Evolutionary conservation across 2,888 invertebrate species (phyloP), one percentile per base, ranked within the genome.

Genomic region (Plebejus argus): DNA sequence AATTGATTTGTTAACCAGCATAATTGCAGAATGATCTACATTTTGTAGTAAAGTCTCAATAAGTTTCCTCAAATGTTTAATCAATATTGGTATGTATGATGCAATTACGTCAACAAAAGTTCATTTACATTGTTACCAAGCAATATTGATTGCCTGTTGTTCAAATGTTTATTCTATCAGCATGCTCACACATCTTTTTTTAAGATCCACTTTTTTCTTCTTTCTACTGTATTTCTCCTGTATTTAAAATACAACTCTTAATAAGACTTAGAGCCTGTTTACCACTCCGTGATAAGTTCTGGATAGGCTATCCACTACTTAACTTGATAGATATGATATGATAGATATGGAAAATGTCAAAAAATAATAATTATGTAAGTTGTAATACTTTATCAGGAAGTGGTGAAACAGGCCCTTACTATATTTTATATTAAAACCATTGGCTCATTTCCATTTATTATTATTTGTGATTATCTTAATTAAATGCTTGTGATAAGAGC

Each of bases 81-180:
- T 74, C 74, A 74, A 74, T 74, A 74, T 28, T 18, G 15, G 49
- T 20, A 12, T 53, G 74, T 49, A 20, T 28, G 3, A 23, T 23
- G 28, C 28, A 49, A 53, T 74, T 39, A 74, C n/a, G 6, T 74
- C 49, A 74, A 53, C 74, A 74, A 74, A 53, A 23, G 28, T 53
- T 74, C 6, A 49, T 53, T 53, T 23, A 53, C 20, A 28, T 15
- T 53, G 74, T 74, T 49, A 20, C 53, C 28, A 33, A 3, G 74
- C 74, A 74, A 53, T 74, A 74, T 74, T 74, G 53, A 53, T 74
- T 72, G n/a, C 39, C 49, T 33, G 45, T 71, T 4, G 6, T 15
- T 10, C 45, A 71, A 10, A n/a, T 71, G 39, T 45, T 18, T 10
- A 39, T 6, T 61, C 45, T 10, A 45, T 45, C 45, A 45, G 45